Evolutionary conservation across 1,140 invertebrate species (phyloP), one percentile per base, ranked within the genome.

Genomic region (Paralvinella palmiformis): DNA sequence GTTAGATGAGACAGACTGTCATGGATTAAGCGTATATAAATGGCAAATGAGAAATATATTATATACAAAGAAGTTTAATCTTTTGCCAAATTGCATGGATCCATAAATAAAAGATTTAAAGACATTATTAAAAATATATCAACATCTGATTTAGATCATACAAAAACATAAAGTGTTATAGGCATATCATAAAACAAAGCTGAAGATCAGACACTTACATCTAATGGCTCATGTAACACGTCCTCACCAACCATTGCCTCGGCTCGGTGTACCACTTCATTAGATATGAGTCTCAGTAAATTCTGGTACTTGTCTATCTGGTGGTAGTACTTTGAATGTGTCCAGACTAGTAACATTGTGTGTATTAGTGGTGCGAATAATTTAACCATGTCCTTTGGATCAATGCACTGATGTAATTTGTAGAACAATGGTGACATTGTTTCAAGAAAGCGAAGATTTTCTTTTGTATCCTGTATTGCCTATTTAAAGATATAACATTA

Each of bases 301-400:
- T 78, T 75, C 65, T 74, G 70, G 56, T 79, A 79, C 59, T 78
- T 78, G 41, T 75, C 77, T 61, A 71, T 73, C 59, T 75, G 76
- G 63, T 81, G 78, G 59, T 80, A 81, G 59, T 80, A 80, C 78
- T 71, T 75, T 15, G 77, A 79, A 67, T 79, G 64, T 57, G 71
- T 69, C 79, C 79, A 81, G 17, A 80, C 72, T 5, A 79, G 70
- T 44, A 74, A 69, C 0, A 81, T 62, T 32, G 77, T 74, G 48
- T 75, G 73, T 70, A 80, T 76, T 24, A 81, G 68, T 15, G 78
- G 75, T 65, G 76, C 73, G 62, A 81, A 77, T 1, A 79, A 60
- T 45, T 70, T 69, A 7, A 78, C 50, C 65, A 76, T 74, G 10
- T 74, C 66, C 31, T 69, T 52, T 1, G 75, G 72, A 27, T 78